These are phyloP conservation scores for Agriopis leucophaearia DNA, from an alignment of 2,888 invertebrate species.

Conservation along the genomic window DNA sequence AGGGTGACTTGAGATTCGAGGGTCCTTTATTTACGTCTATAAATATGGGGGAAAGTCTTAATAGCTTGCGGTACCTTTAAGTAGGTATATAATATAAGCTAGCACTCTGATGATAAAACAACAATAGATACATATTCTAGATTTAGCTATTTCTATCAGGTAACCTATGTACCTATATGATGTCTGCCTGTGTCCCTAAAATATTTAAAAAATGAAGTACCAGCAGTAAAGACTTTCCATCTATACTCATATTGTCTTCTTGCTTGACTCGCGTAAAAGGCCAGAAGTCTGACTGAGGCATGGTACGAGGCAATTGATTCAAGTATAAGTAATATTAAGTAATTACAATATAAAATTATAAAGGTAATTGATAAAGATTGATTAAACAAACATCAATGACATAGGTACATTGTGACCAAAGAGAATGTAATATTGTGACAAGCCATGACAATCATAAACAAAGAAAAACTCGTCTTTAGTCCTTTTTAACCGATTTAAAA, in stretches of 20 bases:
- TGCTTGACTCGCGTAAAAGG: slow-evolving; percentile 58
- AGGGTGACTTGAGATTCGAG: too few relatives aligned
- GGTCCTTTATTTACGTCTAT: too few relatives aligned
- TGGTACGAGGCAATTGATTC: slow-evolving; percentile 32
- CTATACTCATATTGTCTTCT: slow-evolving; percentile 29
- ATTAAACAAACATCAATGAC: background rate
- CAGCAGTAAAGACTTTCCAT: slow-evolving; percentile 34
- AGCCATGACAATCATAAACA: background rate
- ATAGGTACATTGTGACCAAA: background rate
- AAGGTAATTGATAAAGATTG: background rate
- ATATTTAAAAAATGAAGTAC: slow-evolving; percentile 16
- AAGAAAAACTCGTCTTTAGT: too few relatives aligned
- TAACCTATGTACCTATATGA: too few relatives aligned
- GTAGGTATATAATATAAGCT: background rate
- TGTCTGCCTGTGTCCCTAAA: background rate
- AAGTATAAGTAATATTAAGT: background rate
- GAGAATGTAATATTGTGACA: too few relatives aligned
- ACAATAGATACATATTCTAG: too few relatives aligned
- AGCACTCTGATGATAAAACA: too few relatives aligned
- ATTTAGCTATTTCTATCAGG: too few relatives aligned
- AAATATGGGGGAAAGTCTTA: too few relatives aligned
- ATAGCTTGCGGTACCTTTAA: too few relatives aligned
- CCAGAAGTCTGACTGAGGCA: slow-evolving; percentile 75
- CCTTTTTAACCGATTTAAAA: too few relatives aligned
- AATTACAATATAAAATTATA: slow-evolving; percentile 5